Conservation (phyloP, 2,113 vertebrate species). For the Aptenodytes patagonicus region DNA sequence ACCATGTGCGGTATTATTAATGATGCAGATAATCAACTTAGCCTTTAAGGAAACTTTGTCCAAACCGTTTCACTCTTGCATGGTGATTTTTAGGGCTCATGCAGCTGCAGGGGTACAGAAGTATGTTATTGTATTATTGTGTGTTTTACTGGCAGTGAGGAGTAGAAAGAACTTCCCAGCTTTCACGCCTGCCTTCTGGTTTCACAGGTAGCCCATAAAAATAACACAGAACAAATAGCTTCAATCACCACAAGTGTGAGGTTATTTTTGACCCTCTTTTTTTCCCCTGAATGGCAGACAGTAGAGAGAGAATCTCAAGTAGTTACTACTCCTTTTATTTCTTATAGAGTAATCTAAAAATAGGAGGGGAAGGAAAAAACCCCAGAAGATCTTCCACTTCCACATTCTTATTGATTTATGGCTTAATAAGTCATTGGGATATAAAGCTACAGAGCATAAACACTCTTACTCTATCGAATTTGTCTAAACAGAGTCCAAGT, state of each 20-base stretch:
- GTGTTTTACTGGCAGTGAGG: not conserved
- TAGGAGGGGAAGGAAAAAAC: not conserved
- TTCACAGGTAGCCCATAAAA: constrained; percentile 34
- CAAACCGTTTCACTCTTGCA: not conserved
- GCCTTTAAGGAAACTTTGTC: not conserved
- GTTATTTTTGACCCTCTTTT: not conserved
- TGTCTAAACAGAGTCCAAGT: not conserved
- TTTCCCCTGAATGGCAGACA: not conserved
- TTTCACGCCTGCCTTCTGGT: not conserved
- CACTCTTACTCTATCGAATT: not conserved
- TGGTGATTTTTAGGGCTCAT: not conserved
- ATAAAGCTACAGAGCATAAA: not conserved
- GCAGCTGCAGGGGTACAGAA: not conserved
- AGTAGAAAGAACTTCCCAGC: not conserved
- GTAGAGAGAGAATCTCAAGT: not conserved
- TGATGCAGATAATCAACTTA: not conserved
- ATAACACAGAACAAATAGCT: constrained; percentile 16
- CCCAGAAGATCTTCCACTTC: not conserved
- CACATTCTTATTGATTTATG: not conserved
- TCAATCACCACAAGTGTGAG: not conserved
- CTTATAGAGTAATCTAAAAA: not conserved
- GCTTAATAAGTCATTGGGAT: not conserved
- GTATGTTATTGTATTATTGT: not conserved
- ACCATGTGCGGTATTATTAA: not conserved
- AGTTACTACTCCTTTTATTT: constrained; percentile 8